A percentile compares a stretch with the other conserved stretches of the same genome.
Evolutionary conservation across 2,797 vertebrate species (phyloP).

Genomic region (Tapirus indicus): DNA sequence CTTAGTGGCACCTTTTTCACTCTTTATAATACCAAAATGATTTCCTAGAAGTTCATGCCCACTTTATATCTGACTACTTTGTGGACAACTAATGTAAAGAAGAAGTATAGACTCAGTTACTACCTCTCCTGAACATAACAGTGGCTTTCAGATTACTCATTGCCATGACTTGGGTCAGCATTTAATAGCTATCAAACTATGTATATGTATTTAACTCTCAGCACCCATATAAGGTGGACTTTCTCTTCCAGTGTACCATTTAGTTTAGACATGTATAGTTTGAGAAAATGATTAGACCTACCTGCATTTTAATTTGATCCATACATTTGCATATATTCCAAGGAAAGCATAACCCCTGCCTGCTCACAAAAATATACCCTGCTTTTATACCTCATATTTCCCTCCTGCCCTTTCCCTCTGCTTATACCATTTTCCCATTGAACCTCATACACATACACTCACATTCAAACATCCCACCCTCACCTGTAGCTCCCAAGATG

Average conservation of each 20-base stretch:
- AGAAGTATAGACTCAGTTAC: not conserved
- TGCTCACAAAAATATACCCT: slow-evolving; percentile 75
- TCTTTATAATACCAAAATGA: slow-evolving; percentile 20
- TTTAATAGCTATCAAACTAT: slow-evolving; percentile 27
- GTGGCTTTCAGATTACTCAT: slow-evolving; percentile 10
- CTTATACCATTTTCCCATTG: slow-evolving; percentile 65
- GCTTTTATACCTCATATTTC: slow-evolving; percentile 62
- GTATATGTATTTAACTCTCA: slow-evolving; percentile 52
- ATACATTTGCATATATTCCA: slow-evolving; percentile 77
- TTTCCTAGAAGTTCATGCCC: slow-evolving; percentile 9
- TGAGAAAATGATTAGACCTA: slow-evolving; percentile 86
- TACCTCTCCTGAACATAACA: not conserved
- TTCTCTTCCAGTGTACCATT: slow-evolving; percentile 83
- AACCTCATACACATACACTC: slow-evolving; percentile 73
- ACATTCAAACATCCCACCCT: slow-evolving; percentile 82
- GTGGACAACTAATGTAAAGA: slow-evolving; percentile 35
- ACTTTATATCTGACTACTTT: slow-evolving; percentile 38
- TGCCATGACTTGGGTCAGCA: slow-evolving; percentile 33
- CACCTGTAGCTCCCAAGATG: slow-evolving; percentile 84
- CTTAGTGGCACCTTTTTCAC: slow-evolving; percentile 41
- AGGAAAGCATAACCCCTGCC: slow-evolving; percentile 75
- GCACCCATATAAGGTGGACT: slow-evolving; percentile 75
- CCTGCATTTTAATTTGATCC: slow-evolving; percentile 79
- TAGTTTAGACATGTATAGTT: slow-evolving; percentile 79
- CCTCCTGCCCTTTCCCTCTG: slow-evolving; percentile 41